Evolutionary conservation across 2,797 vertebrate species (phyloP).

Genomic region (Phoebastria nigripes): DNA sequence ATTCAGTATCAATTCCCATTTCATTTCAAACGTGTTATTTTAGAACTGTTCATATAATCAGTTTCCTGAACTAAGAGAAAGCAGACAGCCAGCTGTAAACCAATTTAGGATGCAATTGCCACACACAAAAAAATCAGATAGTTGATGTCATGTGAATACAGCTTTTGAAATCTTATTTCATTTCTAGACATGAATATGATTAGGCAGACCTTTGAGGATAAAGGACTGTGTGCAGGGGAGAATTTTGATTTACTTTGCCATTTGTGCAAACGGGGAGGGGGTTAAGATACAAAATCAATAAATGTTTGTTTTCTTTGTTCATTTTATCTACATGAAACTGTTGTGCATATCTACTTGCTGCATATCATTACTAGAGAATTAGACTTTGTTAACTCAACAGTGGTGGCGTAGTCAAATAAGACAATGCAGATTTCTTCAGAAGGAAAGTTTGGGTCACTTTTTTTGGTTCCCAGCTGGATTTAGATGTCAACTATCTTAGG

Average conservation of each 20-base stretch:
- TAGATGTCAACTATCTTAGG: neutral
- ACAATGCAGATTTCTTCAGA: neutral
- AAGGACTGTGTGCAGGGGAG: neutral
- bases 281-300: neutral
- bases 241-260: constrained; percentile 26
- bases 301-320: neutral
- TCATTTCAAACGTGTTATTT: constrained; percentile 63
- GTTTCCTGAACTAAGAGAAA: constrained; percentile 38
- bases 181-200: constrained; percentile 42
- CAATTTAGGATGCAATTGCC: constrained; percentile 48
- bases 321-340: constrained; percentile 9
- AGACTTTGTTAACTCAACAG: neutral
- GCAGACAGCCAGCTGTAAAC: constrained; percentile 46
- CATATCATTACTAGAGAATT: neutral
- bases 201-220: constrained; percentile 33
- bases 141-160: constrained; percentile 46
- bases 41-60: constrained; percentile 54
- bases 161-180: constrained; percentile 49
- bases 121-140: neutral
- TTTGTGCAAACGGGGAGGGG: neutral
- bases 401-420: neutral
- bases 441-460: neutral
- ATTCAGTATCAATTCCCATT: constrained; percentile 34
- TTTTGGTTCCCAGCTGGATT: neutral
- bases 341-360: neutral